Evolutionary conservation across 1,140 invertebrate genomes (phyloP).

Genomic region (Heliconius hermathena): DNA sequence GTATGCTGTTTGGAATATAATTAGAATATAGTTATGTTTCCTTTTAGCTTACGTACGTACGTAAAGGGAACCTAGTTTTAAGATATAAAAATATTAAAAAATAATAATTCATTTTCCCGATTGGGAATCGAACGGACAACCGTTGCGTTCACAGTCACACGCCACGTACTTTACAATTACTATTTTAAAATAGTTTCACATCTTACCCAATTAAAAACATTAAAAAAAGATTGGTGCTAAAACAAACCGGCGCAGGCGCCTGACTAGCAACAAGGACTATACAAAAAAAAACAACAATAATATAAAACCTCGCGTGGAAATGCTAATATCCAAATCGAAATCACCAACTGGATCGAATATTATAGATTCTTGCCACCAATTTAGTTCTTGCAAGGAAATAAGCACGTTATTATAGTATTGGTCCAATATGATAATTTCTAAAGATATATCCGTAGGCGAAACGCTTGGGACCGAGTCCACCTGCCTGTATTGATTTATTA

Average conservation of each 20-base stretch:
- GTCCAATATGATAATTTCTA: constrained; percentile 71
- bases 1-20: background rate
- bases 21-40: too few species aligned
- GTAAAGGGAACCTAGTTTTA: too few species aligned
- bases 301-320: constrained; percentile 37
- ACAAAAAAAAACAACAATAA: background rate
- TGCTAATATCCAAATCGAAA: constrained; percentile 39
- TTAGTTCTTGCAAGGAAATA: constrained; percentile 47
- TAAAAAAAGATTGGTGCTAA: background rate
- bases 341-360: constrained; percentile 42
- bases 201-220: too few species aligned
- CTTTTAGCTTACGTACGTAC: too few species aligned
- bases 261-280: background rate
- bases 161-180: too few species aligned
- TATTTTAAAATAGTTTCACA: too few species aligned
- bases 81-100: too few species aligned
- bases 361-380: constrained; percentile 49
- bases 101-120: too few species aligned
- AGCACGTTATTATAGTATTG: constrained; percentile 50
- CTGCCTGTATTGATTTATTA: constrained; percentile 80
- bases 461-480: constrained; percentile 72
- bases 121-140: too few species aligned
- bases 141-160: too few species aligned
- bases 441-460: constrained; percentile 76
- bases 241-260: background rate